Percentiles rank a stretch among this genome's conserved stretches.
These are phyloP conservation scores for human DNA, from an alignment of 2,113 vertebrate genomes.

Conservation along the genomic window DNA sequence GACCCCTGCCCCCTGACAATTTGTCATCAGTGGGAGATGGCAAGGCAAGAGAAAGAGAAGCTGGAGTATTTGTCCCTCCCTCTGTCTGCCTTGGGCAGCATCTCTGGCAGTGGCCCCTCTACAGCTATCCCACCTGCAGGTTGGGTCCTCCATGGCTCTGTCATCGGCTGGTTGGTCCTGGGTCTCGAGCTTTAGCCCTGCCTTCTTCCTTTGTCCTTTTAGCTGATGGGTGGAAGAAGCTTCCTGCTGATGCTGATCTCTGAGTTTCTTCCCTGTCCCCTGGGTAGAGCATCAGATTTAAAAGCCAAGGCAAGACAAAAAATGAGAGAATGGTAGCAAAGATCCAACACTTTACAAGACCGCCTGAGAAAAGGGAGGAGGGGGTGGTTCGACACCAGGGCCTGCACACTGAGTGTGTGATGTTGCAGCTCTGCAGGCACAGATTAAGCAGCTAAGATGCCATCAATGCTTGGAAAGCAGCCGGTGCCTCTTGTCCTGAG, in stretches of 20 bases:
- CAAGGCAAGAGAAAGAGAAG: neutral
- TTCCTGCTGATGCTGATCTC: neutral
- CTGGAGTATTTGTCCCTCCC: neutral
- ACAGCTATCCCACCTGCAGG: neutral
- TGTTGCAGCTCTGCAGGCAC: neutral
- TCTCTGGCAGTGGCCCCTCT: neutral
- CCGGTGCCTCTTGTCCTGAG: neutral
- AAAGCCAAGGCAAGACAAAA: neutral
- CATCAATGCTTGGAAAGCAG: neutral
- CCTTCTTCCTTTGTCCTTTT: neutral
- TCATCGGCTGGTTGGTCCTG: neutral
- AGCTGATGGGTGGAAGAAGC: neutral
- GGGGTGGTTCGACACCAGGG: too few relatives aligned
- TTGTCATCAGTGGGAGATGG: neutral
- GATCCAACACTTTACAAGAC: rapidly evolving
- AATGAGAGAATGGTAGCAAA: neutral
- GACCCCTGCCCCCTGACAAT: neutral
- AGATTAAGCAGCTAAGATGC: neutral
- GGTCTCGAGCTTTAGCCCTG: neutral
- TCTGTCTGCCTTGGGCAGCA: neutral
- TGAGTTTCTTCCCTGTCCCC: neutral
- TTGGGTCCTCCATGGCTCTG: neutral
- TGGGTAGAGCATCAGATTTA: neutral
- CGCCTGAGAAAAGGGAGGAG: too few relatives aligned
- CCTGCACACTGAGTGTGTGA: rapidly evolving